Evolutionary conservation across 2,888 invertebrate genomes (phyloP).

Genomic region (Epirrhoe tristata): DNA sequence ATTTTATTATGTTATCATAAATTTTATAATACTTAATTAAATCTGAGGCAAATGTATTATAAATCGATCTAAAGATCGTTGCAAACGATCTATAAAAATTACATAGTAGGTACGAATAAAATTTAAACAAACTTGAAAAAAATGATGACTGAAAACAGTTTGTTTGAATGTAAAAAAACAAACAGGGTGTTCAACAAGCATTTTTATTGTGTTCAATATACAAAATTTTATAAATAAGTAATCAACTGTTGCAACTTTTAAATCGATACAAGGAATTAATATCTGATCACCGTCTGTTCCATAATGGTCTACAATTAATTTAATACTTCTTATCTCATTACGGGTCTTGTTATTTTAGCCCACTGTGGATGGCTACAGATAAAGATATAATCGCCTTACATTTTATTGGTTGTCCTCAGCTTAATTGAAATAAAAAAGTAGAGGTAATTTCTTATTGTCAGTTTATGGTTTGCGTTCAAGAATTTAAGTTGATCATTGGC

Average conservation of each 20-base stretch:
- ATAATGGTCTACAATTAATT: slow-evolving; percentile 39
- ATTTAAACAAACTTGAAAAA: too few species aligned
- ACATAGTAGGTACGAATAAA: too few species aligned
- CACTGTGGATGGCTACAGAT: slow-evolving; percentile 24
- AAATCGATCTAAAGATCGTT: too few species aligned
- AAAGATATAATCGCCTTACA: slow-evolving; percentile 29
- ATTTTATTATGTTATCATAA: too few species aligned
- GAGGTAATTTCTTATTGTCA: slow-evolving; percentile 24
- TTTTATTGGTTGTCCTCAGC: slow-evolving; percentile 22
- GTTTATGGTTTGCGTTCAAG: slow-evolving; percentile 26
- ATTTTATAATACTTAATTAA: too few species aligned
- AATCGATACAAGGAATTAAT: not conserved
- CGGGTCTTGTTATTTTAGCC: slow-evolving; percentile 21
- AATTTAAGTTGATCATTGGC: slow-evolving; percentile 10
- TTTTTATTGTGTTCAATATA: not conserved
- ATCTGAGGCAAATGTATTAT: too few species aligned
- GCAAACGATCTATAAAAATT: too few species aligned
- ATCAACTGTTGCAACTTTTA: not conserved
- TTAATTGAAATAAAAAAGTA: slow-evolving; percentile 34
- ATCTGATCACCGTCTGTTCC: slow-evolving; percentile 19
- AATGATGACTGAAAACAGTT: too few species aligned
- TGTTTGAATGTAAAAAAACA: too few species aligned
- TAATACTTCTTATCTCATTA: slow-evolving; percentile 36
- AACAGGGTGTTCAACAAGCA: too few species aligned
- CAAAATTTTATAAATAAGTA: not conserved